Base-by-base conservation (phyloP, 1,140 invertebrate genomes). In the Mylabris phalerata region DNA sequence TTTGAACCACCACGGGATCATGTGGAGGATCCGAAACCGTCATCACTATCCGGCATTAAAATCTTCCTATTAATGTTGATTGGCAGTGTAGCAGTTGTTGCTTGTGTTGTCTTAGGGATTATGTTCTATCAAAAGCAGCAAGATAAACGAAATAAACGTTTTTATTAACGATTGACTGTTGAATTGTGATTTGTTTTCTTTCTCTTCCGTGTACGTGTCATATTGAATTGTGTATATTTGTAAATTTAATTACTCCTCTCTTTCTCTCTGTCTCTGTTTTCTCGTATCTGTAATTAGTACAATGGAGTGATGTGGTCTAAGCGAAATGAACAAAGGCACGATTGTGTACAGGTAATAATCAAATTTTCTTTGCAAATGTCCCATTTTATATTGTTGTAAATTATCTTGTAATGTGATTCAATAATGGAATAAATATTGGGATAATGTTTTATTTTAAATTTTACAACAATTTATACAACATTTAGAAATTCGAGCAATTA, bases 61-160 rank as follows among this genome's bases (percentile, higher is more conserved):
- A 84, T 95, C 48, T 93, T 97, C 73, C 76, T 96, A 3, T 78
- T 92, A 25, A 87, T 95, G 76, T 76, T 97, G 39, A 78, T 89
- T 38, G 84, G 86, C 9, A 82, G 93, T 3, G 77, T 96, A 7
- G 84, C 83, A 0, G 68, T 95, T 0, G 86, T 92, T 48, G 87
- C 86, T 0, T 82, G 86, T 63, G 85, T 89, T 2, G 87, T 95
- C 5, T 82, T 95, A 48, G 92, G 87, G 40, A 90, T 94, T 54
- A 89, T 95, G 78, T 86, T 92, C 68, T 96, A 95, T 71, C 90
- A 94, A 70, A 94, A 95, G 72, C 85, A 90, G 58, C 88, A 92
- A 71, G 90, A 94, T 71, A 88, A 92, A 62, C 86, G 86, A 63
- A 82, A 90, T 70, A 97, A 96, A 77, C 81, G 93, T 66, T 90